Evolutionary conservation across 2,113 vertebrate species (phyloP).

Genomic region (Petrocephalus zakoni): DNA sequence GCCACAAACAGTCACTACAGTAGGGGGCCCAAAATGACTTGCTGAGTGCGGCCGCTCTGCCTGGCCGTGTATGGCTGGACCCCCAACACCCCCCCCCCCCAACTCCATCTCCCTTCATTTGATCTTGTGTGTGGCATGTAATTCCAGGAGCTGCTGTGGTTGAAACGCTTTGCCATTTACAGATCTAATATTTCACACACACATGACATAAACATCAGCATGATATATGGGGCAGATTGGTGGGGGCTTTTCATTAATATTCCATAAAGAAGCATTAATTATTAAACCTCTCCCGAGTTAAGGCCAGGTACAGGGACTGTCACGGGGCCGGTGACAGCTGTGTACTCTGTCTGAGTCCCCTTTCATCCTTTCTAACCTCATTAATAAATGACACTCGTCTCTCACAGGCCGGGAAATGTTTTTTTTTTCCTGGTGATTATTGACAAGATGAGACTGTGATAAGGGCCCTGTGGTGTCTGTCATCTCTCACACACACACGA

Average conservation of each 20-base stretch:
- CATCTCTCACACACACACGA: background rate
- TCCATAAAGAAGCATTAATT: conserved; percentile 52
- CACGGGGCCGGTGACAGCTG: conserved; percentile 22
- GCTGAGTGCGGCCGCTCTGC: background rate
- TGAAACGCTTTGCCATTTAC: background rate
- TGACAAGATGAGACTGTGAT: background rate
- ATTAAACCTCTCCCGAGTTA: conserved; percentile 43
- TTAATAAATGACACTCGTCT: background rate
- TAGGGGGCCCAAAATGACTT: background rate
- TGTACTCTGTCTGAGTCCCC: conserved; percentile 29
- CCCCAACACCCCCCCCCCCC: background rate
- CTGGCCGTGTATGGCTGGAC: background rate
- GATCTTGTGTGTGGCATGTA: background rate
- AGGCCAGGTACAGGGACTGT: conserved; percentile 24
- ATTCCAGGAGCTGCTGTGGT: background rate
- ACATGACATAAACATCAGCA: background rate
- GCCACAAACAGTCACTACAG: background rate
- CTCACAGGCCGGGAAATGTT: background rate
- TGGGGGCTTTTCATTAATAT: conserved; percentile 48
- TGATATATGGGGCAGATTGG: conserved; percentile 13
- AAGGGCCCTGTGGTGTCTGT: background rate
- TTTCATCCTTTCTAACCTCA: background rate
- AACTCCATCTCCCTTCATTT: background rate
- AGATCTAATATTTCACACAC: background rate
- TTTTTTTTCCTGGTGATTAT: background rate